Evolutionary conservation across 1,140 invertebrate species (phyloP), one percentile per base, ranked within the genome.

Genomic region (Globodera ellingtonae): DNA sequence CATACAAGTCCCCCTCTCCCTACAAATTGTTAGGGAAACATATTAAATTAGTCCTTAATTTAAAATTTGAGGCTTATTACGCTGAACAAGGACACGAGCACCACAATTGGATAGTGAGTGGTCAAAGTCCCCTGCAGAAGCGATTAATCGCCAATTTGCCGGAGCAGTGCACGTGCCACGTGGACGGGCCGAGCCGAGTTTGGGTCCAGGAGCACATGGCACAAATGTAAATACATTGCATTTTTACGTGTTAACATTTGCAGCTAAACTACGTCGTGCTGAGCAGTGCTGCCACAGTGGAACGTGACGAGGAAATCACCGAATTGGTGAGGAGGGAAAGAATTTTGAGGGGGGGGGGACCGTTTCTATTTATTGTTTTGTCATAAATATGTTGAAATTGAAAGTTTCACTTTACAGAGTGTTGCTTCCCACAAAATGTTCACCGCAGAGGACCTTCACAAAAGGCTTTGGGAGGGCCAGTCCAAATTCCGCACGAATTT

Each of bases 81-180:
- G 81, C 89, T 48, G 74, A 78, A 15, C 78, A 94, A 82, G 90
- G 95, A 46, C 91, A 92, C 83, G 93, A 94, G 85, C 92, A 94
- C 6, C 87, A 94, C 9, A 95, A 98, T 85, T 98, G 95, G 95
- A 94, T 99, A 82, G 93, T 97, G 0, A 95, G 94, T 89, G 94
- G 93, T 0, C 95, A 96, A 89, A 94, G 94, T 90, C 91, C 92
- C 48, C 90, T 90, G 7, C 97, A 99, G 89, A 91, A 92, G 79
- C 88, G 93, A 59, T 90, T 98, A 35, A 87, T 98, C 15, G 86
- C 90, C n/a, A 90, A 93, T 79, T 93, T 95, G 86, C 84, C 88
- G n/a, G 91, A 93, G 69, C 90, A 92, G 18, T 65, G 67, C 71
- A 92, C 95, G 0, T 87, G 97, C 35, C 94, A 93, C 88, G 93